These are phyloP conservation scores for Caenorhabditis latens DNA, from an alignment of 1,140 invertebrate species.

Conservation along the genomic window DNA sequence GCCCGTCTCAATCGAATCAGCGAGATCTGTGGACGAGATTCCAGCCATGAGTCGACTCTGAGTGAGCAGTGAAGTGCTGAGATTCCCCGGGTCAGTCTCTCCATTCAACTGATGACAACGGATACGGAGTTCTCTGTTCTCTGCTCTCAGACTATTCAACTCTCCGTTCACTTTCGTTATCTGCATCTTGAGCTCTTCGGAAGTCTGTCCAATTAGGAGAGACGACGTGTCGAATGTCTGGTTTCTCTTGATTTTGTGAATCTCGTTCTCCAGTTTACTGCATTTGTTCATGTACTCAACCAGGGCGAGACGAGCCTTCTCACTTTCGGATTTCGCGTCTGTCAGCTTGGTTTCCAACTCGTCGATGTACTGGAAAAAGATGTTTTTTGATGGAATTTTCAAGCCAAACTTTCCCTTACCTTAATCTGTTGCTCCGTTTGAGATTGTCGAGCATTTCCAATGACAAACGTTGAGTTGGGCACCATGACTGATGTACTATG, in stretches of 20 bases:
- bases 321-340: conserved; percentile 1
- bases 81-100: background rate
- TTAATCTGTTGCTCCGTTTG: conserved; percentile 12
- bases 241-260: background rate
- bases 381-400: too few species aligned
- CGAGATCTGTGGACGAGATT: background rate
- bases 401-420: too few species aligned
- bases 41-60: conserved; percentile 17
- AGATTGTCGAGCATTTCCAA: conserved; percentile 18
- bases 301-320: background rate
- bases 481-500: background rate
- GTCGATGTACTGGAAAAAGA: background rate
- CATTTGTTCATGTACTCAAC: conserved; percentile 35
- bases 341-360: background rate
- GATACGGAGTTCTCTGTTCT: conserved; percentile 25
- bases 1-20: background rate
- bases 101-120: conserved; percentile 32
- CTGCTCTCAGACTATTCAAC: background rate
- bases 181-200: conserved; percentile 7
- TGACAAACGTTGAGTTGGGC: conserved; percentile 9
- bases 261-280: conserved; percentile 1
- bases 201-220: background rate
- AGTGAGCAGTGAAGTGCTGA: background rate
- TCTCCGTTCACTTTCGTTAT: background rate
- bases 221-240: conserved; percentile 9